These are phyloP conservation scores for Arnoldichthys spilopterus DNA, from an alignment of 2,797 vertebrate genomes.

Conservation along the genomic window DNA sequence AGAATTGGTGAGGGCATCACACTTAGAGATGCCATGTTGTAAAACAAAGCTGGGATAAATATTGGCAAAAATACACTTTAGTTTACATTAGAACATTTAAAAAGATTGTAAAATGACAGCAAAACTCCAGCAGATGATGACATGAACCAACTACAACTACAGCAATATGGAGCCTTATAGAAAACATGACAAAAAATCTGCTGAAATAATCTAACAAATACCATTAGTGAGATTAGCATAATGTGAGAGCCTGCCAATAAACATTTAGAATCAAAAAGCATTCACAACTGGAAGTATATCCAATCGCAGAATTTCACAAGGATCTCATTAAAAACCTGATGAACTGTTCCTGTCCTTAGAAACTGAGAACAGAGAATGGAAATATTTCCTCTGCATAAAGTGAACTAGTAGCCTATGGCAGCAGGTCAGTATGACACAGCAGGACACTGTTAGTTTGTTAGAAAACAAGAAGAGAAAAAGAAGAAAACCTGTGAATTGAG, in stretches of 20 bases:
- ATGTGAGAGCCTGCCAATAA: neutral
- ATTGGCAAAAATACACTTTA: too few species aligned
- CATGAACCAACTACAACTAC: too few species aligned
- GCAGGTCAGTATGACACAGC: too few species aligned
- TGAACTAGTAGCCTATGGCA: too few species aligned
- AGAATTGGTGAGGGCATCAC: too few species aligned
- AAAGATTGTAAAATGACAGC: too few species aligned
- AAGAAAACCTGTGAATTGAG: slow-evolving; percentile 47
- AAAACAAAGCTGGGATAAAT: too few species aligned
- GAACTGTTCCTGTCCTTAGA: neutral
- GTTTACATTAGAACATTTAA: too few species aligned
- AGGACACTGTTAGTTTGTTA: slow-evolving; percentile 38
- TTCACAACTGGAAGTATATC: neutral
- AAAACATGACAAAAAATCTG: too few species aligned
- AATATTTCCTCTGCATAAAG: neutral
- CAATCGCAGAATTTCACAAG: neutral
- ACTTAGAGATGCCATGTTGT: too few species aligned
- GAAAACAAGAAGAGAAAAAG: slow-evolving; percentile 34
- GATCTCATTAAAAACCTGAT: neutral
- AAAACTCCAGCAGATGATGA: too few species aligned
- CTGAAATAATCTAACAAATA: neutral
- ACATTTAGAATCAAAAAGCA: neutral
- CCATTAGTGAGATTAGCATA: neutral
- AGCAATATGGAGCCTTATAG: too few species aligned
- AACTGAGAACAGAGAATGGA: neutral